phyloP scores from a whole-genome alignment of 2,113 vertebrate species.

The Lichenostomus cassidix region DNA sequence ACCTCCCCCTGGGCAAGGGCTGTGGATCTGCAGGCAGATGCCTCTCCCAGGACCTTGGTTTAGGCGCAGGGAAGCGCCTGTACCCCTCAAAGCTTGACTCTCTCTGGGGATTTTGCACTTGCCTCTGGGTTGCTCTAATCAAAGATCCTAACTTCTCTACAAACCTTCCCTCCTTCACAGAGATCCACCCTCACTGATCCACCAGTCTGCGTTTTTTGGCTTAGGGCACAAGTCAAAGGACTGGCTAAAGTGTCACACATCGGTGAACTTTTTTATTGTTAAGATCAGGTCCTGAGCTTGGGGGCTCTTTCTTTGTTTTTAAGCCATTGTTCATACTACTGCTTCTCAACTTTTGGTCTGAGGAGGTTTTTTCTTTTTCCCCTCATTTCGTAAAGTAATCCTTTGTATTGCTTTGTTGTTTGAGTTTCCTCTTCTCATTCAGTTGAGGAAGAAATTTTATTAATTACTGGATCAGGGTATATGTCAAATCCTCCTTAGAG shows the following conservation, averaged over 20 bases:
- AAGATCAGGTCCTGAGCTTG: neutral
- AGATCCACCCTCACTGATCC: neutral
- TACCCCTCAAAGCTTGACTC: neutral
- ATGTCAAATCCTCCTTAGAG: neutral
- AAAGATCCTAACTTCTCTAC: neutral
- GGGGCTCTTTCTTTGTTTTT: neutral
- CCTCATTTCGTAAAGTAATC: neutral
- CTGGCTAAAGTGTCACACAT: neutral
- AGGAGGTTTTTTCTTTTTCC: neutral
- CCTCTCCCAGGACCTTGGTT: neutral
- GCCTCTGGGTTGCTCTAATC: neutral
- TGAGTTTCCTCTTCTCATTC: neutral
- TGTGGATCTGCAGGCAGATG: neutral
- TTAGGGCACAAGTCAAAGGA: neutral
- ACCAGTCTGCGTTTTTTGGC: neutral
- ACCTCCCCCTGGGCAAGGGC: neutral
- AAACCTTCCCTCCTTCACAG: neutral
- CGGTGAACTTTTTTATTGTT: neutral
- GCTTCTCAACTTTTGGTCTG: neutral
- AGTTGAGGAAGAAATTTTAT: neutral
- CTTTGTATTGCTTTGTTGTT: neutral
- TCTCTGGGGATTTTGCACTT: neutral
- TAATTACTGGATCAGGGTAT: neutral
- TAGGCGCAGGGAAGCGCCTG: fast-evolving
- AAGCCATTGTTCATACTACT: neutral